Conservation (phyloP, 2,113 vertebrate species). For the Aleadryas rufinucha region DNA sequence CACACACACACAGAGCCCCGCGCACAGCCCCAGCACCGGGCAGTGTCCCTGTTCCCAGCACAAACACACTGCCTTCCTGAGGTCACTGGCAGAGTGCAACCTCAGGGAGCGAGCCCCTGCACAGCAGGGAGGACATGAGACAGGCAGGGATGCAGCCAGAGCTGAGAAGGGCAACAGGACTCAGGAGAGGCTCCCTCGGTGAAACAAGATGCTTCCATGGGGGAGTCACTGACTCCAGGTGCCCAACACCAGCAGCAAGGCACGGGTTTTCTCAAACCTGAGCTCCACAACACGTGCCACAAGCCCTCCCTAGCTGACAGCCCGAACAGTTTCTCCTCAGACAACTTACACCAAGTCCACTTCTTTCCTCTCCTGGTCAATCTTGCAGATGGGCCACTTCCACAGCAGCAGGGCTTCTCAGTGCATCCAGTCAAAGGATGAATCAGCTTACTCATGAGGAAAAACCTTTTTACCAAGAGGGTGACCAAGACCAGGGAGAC, state of each 20-base stretch:
- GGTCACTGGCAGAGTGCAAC: background rate
- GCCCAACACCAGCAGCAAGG: background rate
- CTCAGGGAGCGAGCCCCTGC: background rate
- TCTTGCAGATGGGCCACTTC: background rate
- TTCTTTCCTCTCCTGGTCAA: background rate
- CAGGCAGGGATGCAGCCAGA: background rate
- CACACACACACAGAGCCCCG: background rate
- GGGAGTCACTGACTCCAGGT: background rate
- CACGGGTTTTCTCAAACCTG: background rate
- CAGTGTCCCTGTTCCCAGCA: background rate
- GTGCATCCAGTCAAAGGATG: background rate
- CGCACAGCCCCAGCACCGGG: background rate
- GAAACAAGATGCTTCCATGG: background rate
- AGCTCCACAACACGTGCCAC: accelerated
- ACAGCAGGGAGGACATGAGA: background rate
- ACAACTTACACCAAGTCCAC: background rate
- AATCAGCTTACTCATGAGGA: background rate
- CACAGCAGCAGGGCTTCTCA: background rate
- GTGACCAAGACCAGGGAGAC: background rate
- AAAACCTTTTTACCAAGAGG: background rate
- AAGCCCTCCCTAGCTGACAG: background rate
- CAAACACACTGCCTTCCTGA: accelerated
- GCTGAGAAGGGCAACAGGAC: background rate
- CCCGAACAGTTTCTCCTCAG: background rate
- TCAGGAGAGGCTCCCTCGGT: background rate